Base-by-base conservation (phyloP, 2,113 vertebrate genomes). In the Myxocyprinus asiaticus region DNA sequence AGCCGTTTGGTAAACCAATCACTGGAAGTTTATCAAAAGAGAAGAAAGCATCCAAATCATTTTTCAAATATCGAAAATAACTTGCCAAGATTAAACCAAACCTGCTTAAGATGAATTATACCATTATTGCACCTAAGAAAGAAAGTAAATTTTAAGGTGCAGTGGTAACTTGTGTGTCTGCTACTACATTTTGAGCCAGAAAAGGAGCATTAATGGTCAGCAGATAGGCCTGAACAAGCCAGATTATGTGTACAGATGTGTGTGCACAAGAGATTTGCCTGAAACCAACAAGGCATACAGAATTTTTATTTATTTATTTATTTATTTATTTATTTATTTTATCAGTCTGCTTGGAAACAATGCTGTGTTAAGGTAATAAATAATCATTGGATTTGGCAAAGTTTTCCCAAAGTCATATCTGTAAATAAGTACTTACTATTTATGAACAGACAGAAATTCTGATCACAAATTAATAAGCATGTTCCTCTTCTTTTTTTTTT, bases 1-100 rank as follows among this genome's bases (percentile, higher is more conserved):
- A 71, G 58, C 44, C 45, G 3, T 74, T 48, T 74, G 15, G 45
- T 63, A 74, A 62, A 74, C 45, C 45, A 62, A 62, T 59, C 55
- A 59, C 48, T 50, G 17, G 17, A 75, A 51, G 45, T 63, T 75
- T 33, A 42, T 42, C 72, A 50, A 47, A 62, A 58, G 12, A 44
- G 42, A 15, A 45, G 59, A 55, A 51, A 11, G 8, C 11, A 63
- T 45, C 4, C 10, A 17, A 61, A 50, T 48, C 0, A 9, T 50
- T 48, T 74, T 15, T 48, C 22, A 63, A 61, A 6, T 48, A 48
- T 4, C 22, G 22, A 33, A 33, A 33, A 33, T 33, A 33, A 33
- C 22, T 4, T 45, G 50, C 0, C 59, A 8, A 2, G 67, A 9
- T 70, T 55, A 70, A 56, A 15, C 5, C 14, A 15, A 69, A 69